Evolutionary conservation across 2,797 vertebrate genomes (phyloP), one percentile per base, ranked within the genome.

Genomic region (Hyperoplus immaculatus): DNA sequence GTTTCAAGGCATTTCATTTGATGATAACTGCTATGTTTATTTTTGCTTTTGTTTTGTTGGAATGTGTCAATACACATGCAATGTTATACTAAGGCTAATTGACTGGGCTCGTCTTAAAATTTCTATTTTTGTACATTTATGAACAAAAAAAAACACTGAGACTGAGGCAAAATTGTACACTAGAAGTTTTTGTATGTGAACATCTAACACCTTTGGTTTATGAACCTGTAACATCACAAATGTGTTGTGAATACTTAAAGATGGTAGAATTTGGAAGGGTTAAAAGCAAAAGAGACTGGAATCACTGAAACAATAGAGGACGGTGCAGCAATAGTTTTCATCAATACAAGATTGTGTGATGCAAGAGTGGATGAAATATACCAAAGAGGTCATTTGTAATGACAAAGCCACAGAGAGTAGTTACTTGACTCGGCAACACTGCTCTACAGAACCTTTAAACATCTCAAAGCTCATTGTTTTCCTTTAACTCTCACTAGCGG

Each of bases 111-210:
- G 64, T 49, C 39, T 73, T 5, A 2, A 14, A 1, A 36, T 14
- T 59, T 46, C n/a, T 8, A 11, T 15, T 15, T 81, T 60, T 56
- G 38, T 50, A 36, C 45, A 45, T 45, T 50, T 50, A 68, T 18
- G 6, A 63, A 29, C 36, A 39, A 58, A 15, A 21, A 51, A 72
- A 72, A 46, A 1, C 42, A 57, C 56, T 13, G 11, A 16, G 45
- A 21, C 14, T 7, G 29, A 45, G 18, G 21, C 41, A 6, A 38
- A 47, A 38, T 46, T 18, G 3, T 13, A 11, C 14, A 38, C 9
- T 18, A 60, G 4, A 15, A 10, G 7, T 57, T 64, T 61, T 53
- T 11, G 41, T 46, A 2, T 45, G 6, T 45, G 43, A 4, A 60
- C 13, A 54, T 66, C 29, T 29, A 49, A 49, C 36, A 4, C 36